A percentile compares a stretch with the other conserved stretches of the same genome.
Conservation (phyloP, 2,113 vertebrate genomes). For the Ochotona curzoniae region DNA sequence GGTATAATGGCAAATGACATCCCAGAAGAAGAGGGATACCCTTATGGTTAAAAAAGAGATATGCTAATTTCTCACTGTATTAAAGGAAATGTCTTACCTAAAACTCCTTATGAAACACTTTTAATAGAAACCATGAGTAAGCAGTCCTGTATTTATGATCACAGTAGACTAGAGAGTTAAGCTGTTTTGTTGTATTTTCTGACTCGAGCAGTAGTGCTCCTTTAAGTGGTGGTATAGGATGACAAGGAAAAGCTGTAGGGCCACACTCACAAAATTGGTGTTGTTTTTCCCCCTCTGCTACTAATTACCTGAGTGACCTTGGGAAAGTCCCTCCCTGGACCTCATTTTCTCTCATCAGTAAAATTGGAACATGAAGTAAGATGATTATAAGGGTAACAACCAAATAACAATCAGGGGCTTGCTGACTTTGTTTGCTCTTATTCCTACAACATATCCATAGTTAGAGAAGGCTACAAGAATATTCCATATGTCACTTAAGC, state of each 20-base stretch:
- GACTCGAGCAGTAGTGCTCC: neutral
- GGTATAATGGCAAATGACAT: neutral
- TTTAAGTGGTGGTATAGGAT: neutral
- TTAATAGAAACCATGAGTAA: conserved; percentile 50
- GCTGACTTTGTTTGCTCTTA: neutral
- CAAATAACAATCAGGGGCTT: conserved; percentile 29
- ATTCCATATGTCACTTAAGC: neutral
- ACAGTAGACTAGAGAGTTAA: conserved; percentile 33
- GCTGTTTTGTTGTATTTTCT: neutral
- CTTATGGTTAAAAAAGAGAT: neutral
- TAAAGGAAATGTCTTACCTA: conserved; percentile 54
- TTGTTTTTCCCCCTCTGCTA: neutral
- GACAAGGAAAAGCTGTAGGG: neutral
- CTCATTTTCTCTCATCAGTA: neutral
- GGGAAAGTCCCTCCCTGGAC: neutral
- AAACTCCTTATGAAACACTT: conserved; percentile 39
- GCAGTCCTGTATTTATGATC: conserved; percentile 40
- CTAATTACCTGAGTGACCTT: conserved; percentile 10
- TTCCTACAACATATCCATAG: neutral
- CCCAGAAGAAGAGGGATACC: neutral
- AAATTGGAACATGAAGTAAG: neutral
- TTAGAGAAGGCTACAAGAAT: conserved; percentile 34
- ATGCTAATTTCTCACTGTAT: conserved; percentile 50
- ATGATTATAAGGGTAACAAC: neutral
- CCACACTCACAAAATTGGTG: neutral